phyloP scores from a whole-genome alignment of 2,888 invertebrate species.

The Mellilla xanthometata region DNA sequence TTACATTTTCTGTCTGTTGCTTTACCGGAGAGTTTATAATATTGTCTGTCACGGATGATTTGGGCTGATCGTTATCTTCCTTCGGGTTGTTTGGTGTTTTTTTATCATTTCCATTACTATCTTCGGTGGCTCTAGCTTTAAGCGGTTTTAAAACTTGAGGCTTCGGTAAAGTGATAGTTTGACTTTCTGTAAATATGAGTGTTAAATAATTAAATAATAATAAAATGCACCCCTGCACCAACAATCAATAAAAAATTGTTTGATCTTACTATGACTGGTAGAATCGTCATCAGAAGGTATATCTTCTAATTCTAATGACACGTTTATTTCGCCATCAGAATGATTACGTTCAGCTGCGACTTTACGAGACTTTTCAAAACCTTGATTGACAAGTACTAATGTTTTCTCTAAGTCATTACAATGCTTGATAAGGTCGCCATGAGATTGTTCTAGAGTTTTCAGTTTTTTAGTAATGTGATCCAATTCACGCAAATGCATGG shows the following conservation, averaged over 20 bases:
- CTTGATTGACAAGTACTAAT: slow-evolving; percentile 60
- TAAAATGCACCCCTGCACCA: too few species aligned
- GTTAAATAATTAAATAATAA: neutral
- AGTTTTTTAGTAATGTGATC: slow-evolving; percentile 58
- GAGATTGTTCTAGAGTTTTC: slow-evolving; percentile 49
- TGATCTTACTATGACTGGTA: slow-evolving; percentile 48
- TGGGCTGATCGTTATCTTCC: neutral
- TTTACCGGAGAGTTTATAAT: slow-evolving; percentile 3
- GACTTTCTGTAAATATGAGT: slow-evolving; percentile 49
- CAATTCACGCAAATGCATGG: slow-evolving; percentile 51
- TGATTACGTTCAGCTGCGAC: slow-evolving; percentile 30
- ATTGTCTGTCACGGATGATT: slow-evolving; percentile 5
- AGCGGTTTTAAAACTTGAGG: slow-evolving; percentile 47
- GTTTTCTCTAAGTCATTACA: slow-evolving; percentile 62
- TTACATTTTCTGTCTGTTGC: slow-evolving; percentile 18
- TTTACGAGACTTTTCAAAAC: slow-evolving; percentile 44
- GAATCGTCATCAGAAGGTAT: slow-evolving; percentile 61
- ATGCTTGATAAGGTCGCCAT: slow-evolving; percentile 50
- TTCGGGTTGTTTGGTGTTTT: neutral
- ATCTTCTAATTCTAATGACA: slow-evolving; percentile 53
- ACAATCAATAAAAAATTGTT: too few species aligned
- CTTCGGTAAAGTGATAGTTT: slow-evolving; percentile 58
- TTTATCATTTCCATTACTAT: slow-evolving; percentile 12
- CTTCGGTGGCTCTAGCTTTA: slow-evolving; percentile 25
- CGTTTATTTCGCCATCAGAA: slow-evolving; percentile 27